These are phyloP conservation scores for Strigops habroptila DNA, from an alignment of 2,113 vertebrate genomes.

Conservation along the genomic window DNA sequence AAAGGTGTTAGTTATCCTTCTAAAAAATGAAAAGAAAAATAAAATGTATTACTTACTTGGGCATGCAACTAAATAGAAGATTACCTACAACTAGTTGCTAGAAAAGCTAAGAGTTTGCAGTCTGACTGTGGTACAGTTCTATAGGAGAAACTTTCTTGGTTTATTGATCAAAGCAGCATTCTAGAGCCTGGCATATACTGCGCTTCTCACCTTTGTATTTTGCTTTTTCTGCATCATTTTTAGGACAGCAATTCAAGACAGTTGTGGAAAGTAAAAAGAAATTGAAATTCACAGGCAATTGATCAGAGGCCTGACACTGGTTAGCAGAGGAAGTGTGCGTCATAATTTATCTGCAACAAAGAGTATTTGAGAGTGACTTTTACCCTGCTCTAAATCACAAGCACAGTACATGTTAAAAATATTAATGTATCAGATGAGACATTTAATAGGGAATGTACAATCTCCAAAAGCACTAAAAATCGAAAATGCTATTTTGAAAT, in stretches of 20 bases:
- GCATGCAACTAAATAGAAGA: background rate
- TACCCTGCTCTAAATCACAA: background rate
- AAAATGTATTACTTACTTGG: background rate
- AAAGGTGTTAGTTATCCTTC: background rate
- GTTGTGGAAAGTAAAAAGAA: background rate
- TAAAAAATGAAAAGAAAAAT: background rate
- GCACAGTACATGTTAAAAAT: background rate
- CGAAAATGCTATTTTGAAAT: background rate
- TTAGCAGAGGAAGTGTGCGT: background rate
- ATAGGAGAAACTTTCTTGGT: background rate
- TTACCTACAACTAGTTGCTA: background rate
- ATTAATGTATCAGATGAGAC: background rate
- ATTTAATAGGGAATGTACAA: background rate
- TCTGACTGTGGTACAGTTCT: background rate
- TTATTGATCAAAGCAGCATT: conserved; percentile 1
- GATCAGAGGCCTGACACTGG: background rate
- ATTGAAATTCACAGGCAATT: background rate
- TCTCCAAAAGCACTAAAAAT: background rate
- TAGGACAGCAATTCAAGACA: background rate
- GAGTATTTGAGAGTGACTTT: background rate
- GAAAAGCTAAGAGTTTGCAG: background rate
- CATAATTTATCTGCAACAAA: background rate
- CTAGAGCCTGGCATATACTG: background rate
- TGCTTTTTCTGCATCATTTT: background rate
- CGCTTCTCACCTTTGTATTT: background rate